Conservation (phyloP, 2,113 vertebrate genomes). For the Illadopsis cleaveri region DNA sequence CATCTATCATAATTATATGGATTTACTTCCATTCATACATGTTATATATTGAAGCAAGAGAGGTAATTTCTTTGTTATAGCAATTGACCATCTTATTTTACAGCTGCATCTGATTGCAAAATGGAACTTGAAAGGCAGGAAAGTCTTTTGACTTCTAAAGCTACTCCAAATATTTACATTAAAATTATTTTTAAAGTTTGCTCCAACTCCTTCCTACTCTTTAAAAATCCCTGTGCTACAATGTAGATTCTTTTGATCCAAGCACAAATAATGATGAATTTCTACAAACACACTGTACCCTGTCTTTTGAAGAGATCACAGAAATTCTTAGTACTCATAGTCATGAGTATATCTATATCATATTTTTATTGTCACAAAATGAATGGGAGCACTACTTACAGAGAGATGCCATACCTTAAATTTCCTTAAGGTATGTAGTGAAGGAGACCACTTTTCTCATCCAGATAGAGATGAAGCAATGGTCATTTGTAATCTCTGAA, state of each 20-base stretch:
- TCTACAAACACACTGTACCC: neutral
- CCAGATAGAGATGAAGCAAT: neutral
- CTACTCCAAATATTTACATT: neutral
- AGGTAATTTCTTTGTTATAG: neutral
- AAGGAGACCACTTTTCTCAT: neutral
- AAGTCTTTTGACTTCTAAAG: neutral
- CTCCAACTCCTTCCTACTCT: neutral
- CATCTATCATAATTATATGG: neutral
- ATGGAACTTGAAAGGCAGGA: neutral
- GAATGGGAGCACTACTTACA: neutral
- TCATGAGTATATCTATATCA: neutral
- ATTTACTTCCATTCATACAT: neutral
- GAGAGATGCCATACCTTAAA: neutral
- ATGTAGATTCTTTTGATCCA: neutral
- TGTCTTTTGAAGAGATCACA: neutral
- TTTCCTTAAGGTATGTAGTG: slow-evolving; percentile 5
- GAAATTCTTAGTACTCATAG: neutral
- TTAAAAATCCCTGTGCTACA: neutral
- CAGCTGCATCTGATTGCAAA: neutral
- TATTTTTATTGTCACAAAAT: slow-evolving; percentile 35
- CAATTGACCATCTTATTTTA: neutral
- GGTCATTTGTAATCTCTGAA: neutral
- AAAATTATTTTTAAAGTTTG: neutral
- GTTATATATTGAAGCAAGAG: neutral
- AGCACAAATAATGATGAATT: neutral